These are phyloP conservation scores for Clarias fuscus DNA, from an alignment of 2,797 vertebrate genomes.

Conservation along the genomic window DNA sequence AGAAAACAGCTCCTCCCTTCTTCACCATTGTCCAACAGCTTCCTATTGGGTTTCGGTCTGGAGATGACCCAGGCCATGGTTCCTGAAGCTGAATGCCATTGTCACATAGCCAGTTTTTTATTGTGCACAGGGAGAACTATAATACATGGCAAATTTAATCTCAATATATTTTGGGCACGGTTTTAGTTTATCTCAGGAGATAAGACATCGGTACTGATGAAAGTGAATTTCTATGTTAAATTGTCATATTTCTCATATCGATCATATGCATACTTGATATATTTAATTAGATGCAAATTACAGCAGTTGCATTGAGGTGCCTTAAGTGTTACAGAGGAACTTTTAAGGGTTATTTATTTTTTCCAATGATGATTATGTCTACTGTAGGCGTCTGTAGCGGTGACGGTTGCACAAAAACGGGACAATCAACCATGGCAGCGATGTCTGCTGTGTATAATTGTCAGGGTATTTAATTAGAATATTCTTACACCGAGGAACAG, in stretches of 20 bases:
- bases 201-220: background rate
- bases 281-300: background rate
- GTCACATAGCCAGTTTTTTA: too few relatives aligned
- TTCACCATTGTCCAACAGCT: too few relatives aligned
- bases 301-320: background rate
- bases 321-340: background rate
- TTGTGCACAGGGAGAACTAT: too few relatives aligned
- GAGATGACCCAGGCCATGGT: too few relatives aligned
- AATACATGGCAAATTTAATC: too few relatives aligned
- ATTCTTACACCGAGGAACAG: background rate
- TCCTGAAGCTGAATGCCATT: too few relatives aligned
- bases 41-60: too few relatives aligned
- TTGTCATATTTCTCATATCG: background rate
- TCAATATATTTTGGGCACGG: too few relatives aligned
- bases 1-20: too few relatives aligned
- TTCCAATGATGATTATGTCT: background rate
- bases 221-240: background rate
- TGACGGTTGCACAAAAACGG: constrained; percentile 16
- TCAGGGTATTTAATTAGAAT: constrained; percentile 33
- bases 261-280: background rate
- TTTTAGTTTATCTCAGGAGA: background rate
- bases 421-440: constrained; percentile 9
- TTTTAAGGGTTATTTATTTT: background rate
- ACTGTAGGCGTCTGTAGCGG: constrained; percentile 1
- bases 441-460: constrained; percentile 27